Evolutionary conservation across 2,113 vertebrate genomes (phyloP), one percentile per base, ranked within the genome.

Genomic region (Halcyon senegalensis): DNA sequence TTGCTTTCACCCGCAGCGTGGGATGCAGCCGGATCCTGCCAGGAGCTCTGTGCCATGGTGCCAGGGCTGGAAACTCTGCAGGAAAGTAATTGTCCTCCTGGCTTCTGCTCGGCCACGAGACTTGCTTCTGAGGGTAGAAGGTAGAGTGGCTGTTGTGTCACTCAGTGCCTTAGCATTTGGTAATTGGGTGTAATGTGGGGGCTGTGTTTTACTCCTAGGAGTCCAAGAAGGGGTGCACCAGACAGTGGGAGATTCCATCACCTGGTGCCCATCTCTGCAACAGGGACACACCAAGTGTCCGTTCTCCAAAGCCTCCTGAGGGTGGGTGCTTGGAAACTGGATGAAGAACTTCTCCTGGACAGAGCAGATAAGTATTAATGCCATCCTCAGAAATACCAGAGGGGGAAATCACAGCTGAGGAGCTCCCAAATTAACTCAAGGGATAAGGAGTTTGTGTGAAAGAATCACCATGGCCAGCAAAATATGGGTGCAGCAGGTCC

Each of bases 211-310:
- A 14, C 37, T n/a, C n/a, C 21, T 15, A 43, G 55, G 25, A 69
- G 30, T 14, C 13, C 10, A 63, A 3, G 1, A 63, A 31, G 0
- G 14, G 66, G 31, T 44, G 27, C 11, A 2, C 20, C 10, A 51
- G 50, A 25, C 20, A 2, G 0, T 10, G 1, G 15, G 4, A 10
- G 14, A 10, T 28, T 44, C 59, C 17, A 1, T 31, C 11, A 84
- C 33, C 16, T 0, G 1, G 64, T 37, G 48, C 19, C 35, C 1
- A 0, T 25, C 75, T 50, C 16, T 30, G 37, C 56, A 64, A 13
- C 1, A 2, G 62, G 73, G 30, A 53, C 30, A 39, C 11, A 16
- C n/a, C 27, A 30, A 33, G 39, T 16, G 46, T 13, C n/a, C 35
- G 25, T 27, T 23, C 24, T 37, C 58, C 63, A n/a, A 70, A 72